These are phyloP conservation scores for Tachystola acroxantha DNA, from an alignment of 2,888 invertebrate genomes.

Conservation along the genomic window DNA sequence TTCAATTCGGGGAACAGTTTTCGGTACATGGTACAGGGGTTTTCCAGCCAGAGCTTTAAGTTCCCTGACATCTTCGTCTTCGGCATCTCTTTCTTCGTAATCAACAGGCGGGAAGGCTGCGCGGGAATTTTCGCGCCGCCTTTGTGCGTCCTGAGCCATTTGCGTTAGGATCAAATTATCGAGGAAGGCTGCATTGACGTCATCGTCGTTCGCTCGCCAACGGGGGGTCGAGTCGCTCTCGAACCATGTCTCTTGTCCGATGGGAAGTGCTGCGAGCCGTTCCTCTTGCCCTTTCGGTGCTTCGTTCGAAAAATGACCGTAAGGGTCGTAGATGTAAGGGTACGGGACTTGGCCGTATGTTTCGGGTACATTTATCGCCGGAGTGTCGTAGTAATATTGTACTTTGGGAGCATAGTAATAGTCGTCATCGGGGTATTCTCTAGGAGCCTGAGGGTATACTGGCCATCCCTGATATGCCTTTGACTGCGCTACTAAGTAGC, in stretches of 20 bases:
- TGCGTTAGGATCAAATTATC: slow-evolving; percentile 83
- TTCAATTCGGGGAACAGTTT: slow-evolving; percentile 59
- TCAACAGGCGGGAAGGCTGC: slow-evolving; percentile 60
- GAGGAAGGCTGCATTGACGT: slow-evolving; percentile 81
- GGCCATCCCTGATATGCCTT: slow-evolving; percentile 67
- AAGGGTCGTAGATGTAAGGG: slow-evolving; percentile 65
- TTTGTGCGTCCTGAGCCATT: slow-evolving; percentile 79
- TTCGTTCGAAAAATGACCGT: slow-evolving; percentile 76
- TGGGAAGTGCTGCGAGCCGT: slow-evolving; percentile 78
- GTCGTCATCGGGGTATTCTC: slow-evolving; percentile 76
- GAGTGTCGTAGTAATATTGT: slow-evolving; percentile 63
- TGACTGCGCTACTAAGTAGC: slow-evolving; percentile 68
- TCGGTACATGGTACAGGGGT: slow-evolving; percentile 68
- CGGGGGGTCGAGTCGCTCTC: slow-evolving; percentile 72
- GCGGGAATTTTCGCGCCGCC: slow-evolving; percentile 66
- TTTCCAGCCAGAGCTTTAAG: slow-evolving; percentile 80
- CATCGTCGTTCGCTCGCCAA: slow-evolving; percentile 66
- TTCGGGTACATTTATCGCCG: slow-evolving; percentile 53
- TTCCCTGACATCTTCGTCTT: slow-evolving; percentile 82
- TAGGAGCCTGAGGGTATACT: slow-evolving; percentile 68
- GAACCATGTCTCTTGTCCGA: slow-evolving; percentile 83
- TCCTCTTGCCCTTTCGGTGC: slow-evolving; percentile 80
- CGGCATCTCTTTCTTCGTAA: slow-evolving; percentile 62
- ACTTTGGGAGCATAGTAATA: slow-evolving; percentile 75
- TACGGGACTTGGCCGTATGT: slow-evolving; percentile 61